A percentile compares a stretch with the other conserved stretches of the same genome.
phyloP scores from a whole-genome alignment of 2,113 vertebrate genomes.

The Sturnus vulgaris region DNA sequence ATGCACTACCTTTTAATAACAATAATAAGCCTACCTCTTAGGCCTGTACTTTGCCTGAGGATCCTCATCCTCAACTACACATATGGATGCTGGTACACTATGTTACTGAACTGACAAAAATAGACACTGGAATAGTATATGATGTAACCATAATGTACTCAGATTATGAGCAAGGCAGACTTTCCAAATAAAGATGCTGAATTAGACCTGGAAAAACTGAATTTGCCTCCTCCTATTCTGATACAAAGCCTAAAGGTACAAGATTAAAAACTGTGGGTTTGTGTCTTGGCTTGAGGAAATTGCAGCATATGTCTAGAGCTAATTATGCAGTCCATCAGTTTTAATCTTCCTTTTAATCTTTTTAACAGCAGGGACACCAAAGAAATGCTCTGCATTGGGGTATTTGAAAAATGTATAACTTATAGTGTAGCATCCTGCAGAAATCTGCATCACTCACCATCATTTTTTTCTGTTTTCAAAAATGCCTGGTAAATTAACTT shows the following conservation, averaged over 20 bases:
- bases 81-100: accelerated
- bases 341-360: neutral
- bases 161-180: neutral
- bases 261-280: neutral
- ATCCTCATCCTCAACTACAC: neutral
- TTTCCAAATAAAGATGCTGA: neutral
- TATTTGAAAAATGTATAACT: neutral
- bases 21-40: neutral
- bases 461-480: neutral
- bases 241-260: neutral
- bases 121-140: neutral
- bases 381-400: neutral
- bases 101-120: neutral
- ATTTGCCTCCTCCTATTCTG: neutral
- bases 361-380: neutral
- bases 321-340: neutral
- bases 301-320: neutral
- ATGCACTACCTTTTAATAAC: neutral
- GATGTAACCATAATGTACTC: neutral
- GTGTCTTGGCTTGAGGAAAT: neutral
- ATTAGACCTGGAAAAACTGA: neutral
- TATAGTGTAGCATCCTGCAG: neutral
- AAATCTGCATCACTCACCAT: neutral
- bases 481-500: neutral
- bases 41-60: neutral